These are phyloP conservation scores for Solenodon paradoxus DNA, from an alignment of 2,113 vertebrate species.

Conservation along the genomic window DNA sequence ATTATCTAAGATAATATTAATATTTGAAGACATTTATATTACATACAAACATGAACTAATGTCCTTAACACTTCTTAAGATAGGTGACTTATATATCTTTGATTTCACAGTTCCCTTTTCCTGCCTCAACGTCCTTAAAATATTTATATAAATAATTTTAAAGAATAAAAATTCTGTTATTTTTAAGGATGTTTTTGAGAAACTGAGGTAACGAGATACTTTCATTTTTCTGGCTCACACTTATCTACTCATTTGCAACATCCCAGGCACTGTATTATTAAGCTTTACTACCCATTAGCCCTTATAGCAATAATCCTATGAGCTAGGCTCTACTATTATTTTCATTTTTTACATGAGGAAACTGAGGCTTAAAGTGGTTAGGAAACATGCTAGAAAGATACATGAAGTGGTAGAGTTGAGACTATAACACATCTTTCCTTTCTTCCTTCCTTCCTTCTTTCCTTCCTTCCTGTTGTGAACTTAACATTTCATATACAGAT, in stretches of 20 bases:
- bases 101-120: not conserved
- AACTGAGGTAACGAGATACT: not conserved
- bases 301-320: not conserved
- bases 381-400: not conserved
- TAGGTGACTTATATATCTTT: not conserved
- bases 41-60: not conserved
- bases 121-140: not conserved
- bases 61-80: not conserved
- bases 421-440: not conserved
- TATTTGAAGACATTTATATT: not conserved
- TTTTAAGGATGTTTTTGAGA: too few relatives aligned
- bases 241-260: not conserved
- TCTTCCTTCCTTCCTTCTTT: too few relatives aligned
- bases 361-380: too few relatives aligned
- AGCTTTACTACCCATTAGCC: not conserved
- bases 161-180: not conserved
- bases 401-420: not conserved
- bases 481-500: too few relatives aligned
- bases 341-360: not conserved
- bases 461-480: too few relatives aligned
- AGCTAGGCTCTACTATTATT: not conserved
- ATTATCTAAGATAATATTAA: not conserved
- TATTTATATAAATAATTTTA: not conserved
- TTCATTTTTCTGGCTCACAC: not conserved
- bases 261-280: not conserved